phyloP scores from a whole-genome alignment of 2,113 vertebrate species.

The Ctenomys sociabilis region DNA sequence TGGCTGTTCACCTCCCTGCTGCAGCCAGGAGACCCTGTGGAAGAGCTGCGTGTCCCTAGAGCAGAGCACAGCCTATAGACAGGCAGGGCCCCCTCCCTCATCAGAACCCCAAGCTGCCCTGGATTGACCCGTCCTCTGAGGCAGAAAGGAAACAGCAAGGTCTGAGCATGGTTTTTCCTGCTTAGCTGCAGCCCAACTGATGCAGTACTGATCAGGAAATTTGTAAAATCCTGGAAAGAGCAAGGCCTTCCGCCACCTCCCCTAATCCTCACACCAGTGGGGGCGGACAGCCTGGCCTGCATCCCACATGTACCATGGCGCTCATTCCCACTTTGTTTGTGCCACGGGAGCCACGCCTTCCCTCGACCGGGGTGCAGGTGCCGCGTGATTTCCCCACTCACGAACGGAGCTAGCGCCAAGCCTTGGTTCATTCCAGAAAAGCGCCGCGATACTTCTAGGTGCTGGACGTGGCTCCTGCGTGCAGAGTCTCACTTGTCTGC shows the following conservation, averaged over 20 bases:
- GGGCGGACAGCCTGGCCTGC: background rate
- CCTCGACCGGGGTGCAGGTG: background rate
- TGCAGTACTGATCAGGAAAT: background rate
- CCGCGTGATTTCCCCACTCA: background rate
- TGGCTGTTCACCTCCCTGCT: background rate
- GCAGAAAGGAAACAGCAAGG: background rate
- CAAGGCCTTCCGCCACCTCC: background rate
- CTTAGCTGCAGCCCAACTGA: background rate
- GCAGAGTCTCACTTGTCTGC: background rate
- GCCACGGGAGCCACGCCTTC: background rate
- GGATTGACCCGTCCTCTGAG: background rate
- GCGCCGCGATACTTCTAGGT: background rate
- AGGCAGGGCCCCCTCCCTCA: accelerated
- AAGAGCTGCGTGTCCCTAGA: background rate
- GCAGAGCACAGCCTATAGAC: no score
- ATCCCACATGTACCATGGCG: background rate
- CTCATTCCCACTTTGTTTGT: background rate
- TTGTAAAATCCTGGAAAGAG: background rate
- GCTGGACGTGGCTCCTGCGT: background rate
- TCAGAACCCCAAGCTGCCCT: background rate
- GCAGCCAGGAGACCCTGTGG: background rate
- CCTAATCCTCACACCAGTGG: background rate
- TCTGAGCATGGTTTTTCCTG: background rate
- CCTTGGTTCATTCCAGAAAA: background rate
- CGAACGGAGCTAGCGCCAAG: background rate